Percentiles rank a stretch among this genome's conserved stretches.
Conservation (phyloP, 1,140 invertebrate genomes). For the Cheumatopsyche charites region DNA sequence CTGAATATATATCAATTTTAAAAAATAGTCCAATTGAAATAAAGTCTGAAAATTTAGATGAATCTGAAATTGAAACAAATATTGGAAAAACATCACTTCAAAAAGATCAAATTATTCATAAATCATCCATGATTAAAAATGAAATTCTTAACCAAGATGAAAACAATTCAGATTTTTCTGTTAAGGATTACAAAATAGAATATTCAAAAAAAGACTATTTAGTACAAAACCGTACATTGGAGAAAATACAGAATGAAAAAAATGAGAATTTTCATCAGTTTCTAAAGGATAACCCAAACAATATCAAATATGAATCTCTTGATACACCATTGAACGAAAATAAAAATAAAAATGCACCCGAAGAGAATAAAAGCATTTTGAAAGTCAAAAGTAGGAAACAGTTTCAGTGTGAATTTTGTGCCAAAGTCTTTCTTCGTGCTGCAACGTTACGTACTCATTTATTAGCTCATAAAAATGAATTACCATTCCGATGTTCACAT, state of each 20-base stretch:
- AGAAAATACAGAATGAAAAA: too few species aligned
- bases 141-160: too few species aligned
- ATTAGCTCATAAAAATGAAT: conserved; percentile 31
- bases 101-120: too few species aligned
- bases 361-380: not conserved
- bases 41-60: not conserved
- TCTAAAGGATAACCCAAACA: conserved; percentile 1
- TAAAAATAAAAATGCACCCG: conserved; percentile 5
- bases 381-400: conserved; percentile 5
- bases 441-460: conserved; percentile 33
- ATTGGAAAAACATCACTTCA: not conserved
- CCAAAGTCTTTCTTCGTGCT: conserved; percentile 35
- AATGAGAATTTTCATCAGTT: not conserved
- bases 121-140: too few species aligned
- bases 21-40: not conserved
- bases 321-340: not conserved
- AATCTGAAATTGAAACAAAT: conserved; percentile 11
- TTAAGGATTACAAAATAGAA: too few species aligned
- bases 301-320: not conserved
- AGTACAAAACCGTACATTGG: too few species aligned
- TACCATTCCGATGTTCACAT: conserved; percentile 35
- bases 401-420: conserved; percentile 40
- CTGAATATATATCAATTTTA: not conserved
- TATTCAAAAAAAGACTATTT: too few species aligned
- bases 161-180: too few species aligned